These are phyloP conservation scores for Melanotaenia trifasciata DNA, from an alignment of 2,797 vertebrate species.

Conservation along the genomic window DNA sequence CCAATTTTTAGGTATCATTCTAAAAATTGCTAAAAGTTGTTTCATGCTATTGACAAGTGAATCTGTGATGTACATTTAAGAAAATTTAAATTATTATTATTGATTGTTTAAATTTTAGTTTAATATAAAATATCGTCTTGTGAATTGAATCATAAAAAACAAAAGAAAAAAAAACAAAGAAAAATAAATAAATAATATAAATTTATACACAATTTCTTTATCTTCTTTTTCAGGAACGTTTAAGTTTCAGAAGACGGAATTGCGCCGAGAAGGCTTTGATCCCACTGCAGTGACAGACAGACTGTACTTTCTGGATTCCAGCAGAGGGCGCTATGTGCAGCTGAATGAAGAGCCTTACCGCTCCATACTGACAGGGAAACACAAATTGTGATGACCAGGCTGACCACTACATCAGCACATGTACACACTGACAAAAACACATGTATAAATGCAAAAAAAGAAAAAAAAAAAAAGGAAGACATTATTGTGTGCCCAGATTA, in stretches of 20 bases:
- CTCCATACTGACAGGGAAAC: slow-evolving; percentile 89
- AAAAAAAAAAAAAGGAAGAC: slow-evolving; percentile 21
- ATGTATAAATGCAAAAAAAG: slow-evolving; percentile 1
- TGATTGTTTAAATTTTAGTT: not conserved
- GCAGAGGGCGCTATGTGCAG: slow-evolving; percentile 85
- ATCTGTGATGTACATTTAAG: not conserved
- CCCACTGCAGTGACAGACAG: slow-evolving; percentile 86
- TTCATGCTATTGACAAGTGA: not conserved
- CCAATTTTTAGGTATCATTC: not conserved
- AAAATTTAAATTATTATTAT: not conserved
- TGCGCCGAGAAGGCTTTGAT: slow-evolving; percentile 91
- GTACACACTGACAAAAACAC: slow-evolving; percentile 19
- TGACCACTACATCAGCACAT: slow-evolving; percentile 39
- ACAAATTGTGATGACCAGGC: slow-evolving; percentile 88
- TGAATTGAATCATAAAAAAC: not conserved
- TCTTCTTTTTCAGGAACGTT: slow-evolving; percentile 87
- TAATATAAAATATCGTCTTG: not conserved
- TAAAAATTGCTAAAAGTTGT: not conserved
- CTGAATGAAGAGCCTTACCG: slow-evolving; percentile 85
- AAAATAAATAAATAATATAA: not conserved
- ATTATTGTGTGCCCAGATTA: slow-evolving; percentile 41
- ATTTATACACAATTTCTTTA: not conserved
- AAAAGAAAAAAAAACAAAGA: not conserved
- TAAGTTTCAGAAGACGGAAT: slow-evolving; percentile 95
- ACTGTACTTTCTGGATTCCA: slow-evolving; percentile 92